Evolutionary conservation across 2,797 vertebrate genomes (phyloP).

Genomic region (Silurus lanzhouensis): DNA sequence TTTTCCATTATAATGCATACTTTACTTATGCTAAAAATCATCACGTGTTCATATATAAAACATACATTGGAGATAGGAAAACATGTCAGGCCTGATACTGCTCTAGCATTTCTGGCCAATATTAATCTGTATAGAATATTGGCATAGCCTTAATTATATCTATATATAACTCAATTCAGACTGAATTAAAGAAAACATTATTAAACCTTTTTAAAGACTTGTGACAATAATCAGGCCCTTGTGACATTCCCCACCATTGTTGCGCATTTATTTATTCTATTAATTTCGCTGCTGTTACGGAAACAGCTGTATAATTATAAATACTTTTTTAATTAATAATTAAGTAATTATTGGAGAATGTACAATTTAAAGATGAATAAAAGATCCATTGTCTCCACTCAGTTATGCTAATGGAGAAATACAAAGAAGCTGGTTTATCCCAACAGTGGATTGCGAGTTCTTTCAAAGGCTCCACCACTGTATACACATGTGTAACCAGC

Average conservation of each 20-base stretch:
- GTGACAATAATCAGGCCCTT: background rate
- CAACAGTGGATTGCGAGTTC: conserved; percentile 92
- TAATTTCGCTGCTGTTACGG: background rate
- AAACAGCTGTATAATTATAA: background rate
- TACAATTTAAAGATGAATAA: background rate
- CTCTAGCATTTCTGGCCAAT: background rate
- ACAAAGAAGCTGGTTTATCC: conserved; percentile 78
- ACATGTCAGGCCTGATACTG: background rate
- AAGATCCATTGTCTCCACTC: conserved; percentile 32
- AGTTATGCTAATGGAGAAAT: conserved; percentile 88
- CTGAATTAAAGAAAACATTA: background rate
- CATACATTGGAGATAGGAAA: background rate
- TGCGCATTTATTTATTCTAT: background rate
- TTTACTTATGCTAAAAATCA: background rate
- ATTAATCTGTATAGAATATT: background rate
- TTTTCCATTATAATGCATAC: background rate
- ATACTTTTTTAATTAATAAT: background rate
- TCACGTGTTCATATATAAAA: background rate
- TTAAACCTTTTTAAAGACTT: background rate
- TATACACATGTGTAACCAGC: conserved; percentile 79
- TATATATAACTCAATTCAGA: background rate
- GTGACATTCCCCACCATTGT: background rate
- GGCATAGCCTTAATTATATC: background rate
- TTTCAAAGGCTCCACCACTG: conserved; percentile 92
- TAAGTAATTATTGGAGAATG: background rate